Percentiles rank a stretch among this genome's conserved stretches.
Conservation (phyloP, 1,140 invertebrate genomes). For the Dinoponera quadriceps region DNA sequence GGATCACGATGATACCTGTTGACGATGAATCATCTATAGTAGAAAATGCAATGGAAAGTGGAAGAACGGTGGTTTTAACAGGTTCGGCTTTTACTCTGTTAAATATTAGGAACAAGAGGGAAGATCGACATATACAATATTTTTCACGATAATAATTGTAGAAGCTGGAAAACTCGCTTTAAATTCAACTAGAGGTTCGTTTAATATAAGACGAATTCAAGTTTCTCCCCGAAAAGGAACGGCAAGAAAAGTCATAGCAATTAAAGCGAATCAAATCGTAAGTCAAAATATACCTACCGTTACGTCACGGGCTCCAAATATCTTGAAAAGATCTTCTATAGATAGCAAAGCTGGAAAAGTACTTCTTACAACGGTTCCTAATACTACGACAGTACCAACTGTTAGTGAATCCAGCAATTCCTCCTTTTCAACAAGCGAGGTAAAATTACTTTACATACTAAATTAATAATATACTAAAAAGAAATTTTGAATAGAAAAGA, state of each 20-base stretch:
- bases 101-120: conserved; percentile 17
- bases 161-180: conserved; percentile 92
- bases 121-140: not conserved
- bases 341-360: conserved; percentile 83
- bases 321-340: conserved; percentile 82
- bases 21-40: conserved; percentile 90
- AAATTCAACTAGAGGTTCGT: conserved; percentile 86
- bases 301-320: conserved; percentile 78
- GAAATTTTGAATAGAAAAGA: not conserved
- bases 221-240: conserved; percentile 75
- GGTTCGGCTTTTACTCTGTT: conserved; percentile 81
- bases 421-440: conserved; percentile 57
- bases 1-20: conserved; percentile 91
- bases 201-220: conserved; percentile 80
- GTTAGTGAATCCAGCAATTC: conserved; percentile 70
- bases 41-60: conserved; percentile 92
- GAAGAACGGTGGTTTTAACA: conserved; percentile 92
- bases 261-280: conserved; percentile 82
- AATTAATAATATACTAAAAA: not conserved
- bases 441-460: conserved; percentile 40
- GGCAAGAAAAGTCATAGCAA: conserved; percentile 82
- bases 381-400: conserved; percentile 68
- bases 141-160: conserved; percentile 69
- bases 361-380: conserved; percentile 77
- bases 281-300: conserved; percentile 75